Conservation (phyloP, 2,797 vertebrate genomes). For the Emys orbicularis region DNA sequence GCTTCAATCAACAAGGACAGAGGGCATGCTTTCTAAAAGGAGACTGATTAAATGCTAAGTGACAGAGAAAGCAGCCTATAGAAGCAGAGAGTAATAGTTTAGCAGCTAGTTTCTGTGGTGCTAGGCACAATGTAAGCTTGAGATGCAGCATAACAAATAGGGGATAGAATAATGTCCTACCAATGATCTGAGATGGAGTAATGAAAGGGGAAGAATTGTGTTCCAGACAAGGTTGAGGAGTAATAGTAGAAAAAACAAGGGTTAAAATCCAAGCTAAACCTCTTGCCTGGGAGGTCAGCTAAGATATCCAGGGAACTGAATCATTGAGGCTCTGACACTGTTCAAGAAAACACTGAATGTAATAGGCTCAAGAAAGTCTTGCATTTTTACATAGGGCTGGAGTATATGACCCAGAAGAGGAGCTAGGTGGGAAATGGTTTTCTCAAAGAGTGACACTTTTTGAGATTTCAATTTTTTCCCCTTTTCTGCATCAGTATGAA, state of each 20-base stretch:
- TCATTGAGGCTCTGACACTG: neutral
- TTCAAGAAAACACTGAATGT: neutral
- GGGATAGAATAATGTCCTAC: rapidly evolving
- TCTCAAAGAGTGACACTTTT: neutral
- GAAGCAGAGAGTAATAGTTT: neutral
- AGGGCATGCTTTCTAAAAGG: neutral
- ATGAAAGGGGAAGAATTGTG: neutral
- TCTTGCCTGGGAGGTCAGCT: neutral
- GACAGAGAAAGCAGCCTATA: neutral
- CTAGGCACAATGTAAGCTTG: neutral
- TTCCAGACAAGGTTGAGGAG: neutral
- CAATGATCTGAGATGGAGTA: neutral
- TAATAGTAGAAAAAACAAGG: neutral
- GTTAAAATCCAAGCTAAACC: neutral
- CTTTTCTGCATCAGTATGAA: neutral
- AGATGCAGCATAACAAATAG: neutral
- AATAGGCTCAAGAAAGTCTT: neutral
- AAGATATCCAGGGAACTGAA: neutral
- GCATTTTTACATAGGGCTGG: neutral
- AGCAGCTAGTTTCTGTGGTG: neutral
- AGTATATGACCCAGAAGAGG: neutral
- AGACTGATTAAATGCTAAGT: neutral
- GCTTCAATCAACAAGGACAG: neutral
- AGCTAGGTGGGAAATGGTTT: neutral
- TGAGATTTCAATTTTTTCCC: neutral